These are phyloP conservation scores for Ormyrus labotus DNA, from an alignment of 2,888 invertebrate genomes.

Conservation along the genomic window DNA sequence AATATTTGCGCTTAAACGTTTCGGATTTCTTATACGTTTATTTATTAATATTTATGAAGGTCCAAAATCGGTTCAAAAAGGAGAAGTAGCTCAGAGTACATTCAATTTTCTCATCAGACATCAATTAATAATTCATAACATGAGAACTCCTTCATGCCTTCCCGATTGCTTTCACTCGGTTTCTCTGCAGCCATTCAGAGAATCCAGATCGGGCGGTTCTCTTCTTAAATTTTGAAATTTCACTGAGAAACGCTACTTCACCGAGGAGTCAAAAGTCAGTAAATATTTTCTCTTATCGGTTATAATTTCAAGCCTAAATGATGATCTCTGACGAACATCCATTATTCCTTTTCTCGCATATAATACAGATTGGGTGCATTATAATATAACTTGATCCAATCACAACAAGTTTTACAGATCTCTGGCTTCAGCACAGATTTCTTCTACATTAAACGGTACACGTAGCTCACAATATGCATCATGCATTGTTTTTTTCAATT, in stretches of 20 bases:
- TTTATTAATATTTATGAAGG: not conserved
- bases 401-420: not conserved
- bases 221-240: constrained; percentile 55
- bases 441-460: constrained; percentile 61
- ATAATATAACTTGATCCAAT: not conserved
- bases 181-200: constrained; percentile 82
- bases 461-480: constrained; percentile 65
- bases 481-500: constrained; percentile 28
- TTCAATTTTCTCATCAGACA: not conserved
- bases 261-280: constrained; percentile 34
- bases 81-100: constrained; percentile 3
- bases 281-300: not conserved
- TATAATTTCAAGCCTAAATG: constrained; percentile 1
- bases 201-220: constrained; percentile 77
- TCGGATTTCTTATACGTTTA: constrained; percentile 37
- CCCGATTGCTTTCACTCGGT: constrained; percentile 75
- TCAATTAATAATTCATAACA: constrained; percentile 22
- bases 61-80: constrained; percentile 20
- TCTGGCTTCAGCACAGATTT: constrained; percentile 21
- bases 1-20: constrained; percentile 49
- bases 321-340: not conserved
- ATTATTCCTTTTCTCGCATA: constrained; percentile 4
- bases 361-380: constrained; percentile 14
- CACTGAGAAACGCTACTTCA: constrained; percentile 44
- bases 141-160: constrained; percentile 69